Conservation (phyloP, 2,888 invertebrate species). For the Lasioglossum figueresi region DNA sequence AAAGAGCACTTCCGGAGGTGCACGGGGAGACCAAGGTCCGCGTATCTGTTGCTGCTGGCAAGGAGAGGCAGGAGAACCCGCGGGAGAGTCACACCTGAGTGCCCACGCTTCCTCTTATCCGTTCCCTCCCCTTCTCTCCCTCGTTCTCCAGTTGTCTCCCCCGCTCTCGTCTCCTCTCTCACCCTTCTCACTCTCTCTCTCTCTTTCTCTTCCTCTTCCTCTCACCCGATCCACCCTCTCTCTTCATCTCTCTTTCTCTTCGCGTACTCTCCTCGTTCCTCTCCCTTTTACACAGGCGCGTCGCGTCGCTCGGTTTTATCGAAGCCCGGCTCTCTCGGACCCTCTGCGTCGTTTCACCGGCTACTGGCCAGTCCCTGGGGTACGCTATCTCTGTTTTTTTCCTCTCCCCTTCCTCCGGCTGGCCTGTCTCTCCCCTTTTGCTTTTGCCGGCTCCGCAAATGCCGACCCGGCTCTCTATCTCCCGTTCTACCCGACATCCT, state of each 20-base stretch:
- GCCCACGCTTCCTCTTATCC: slow-evolving; percentile 84
- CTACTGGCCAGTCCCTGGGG: slow-evolving; percentile 59
- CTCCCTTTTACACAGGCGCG: slow-evolving; percentile 4
- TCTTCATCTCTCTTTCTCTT: slow-evolving; percentile 28
- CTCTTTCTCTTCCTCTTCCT: slow-evolving; percentile 47
- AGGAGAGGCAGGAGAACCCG: slow-evolving; percentile 79
- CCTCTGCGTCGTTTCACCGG: slow-evolving; percentile 49
- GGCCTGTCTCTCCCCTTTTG: slow-evolving; percentile 20
- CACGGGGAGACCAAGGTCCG: slow-evolving; percentile 77
- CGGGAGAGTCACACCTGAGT: slow-evolving; percentile 83
- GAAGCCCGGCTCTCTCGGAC: slow-evolving; percentile 41
- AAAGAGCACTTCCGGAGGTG: slow-evolving; percentile 83
- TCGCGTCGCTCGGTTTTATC: slow-evolving; percentile 27
- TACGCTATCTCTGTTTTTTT: slow-evolving; percentile 60
- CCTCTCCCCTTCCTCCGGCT: slow-evolving; percentile 35
- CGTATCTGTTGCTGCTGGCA: slow-evolving; percentile 74
- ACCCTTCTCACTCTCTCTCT: slow-evolving; percentile 60
- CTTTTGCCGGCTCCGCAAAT: slow-evolving; percentile 48
- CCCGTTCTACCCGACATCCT: slow-evolving; percentile 40
- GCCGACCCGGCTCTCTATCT: slow-evolving; percentile 63
- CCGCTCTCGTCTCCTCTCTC: slow-evolving; percentile 56
- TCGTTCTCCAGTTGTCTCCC: slow-evolving; percentile 60
- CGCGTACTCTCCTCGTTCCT: slow-evolving; percentile 40
- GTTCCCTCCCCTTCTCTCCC: slow-evolving; percentile 71
- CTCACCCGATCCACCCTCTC: neutral